phyloP scores from a whole-genome alignment of 2,888 invertebrate genomes.

The Terebella lapidaria region DNA sequence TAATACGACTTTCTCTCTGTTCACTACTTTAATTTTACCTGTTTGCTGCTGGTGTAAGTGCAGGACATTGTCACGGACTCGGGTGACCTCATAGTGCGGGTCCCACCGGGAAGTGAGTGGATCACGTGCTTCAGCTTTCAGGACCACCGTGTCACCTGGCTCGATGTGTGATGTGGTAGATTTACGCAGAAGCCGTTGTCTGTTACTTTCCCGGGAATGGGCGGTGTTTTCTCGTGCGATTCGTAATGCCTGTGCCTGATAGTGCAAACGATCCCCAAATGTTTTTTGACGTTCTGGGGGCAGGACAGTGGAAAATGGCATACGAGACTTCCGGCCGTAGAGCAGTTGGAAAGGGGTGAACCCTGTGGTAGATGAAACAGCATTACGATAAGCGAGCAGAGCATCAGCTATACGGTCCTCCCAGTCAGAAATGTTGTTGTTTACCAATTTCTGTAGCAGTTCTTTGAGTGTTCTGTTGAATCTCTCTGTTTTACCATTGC shows the following conservation, averaged over 20 bases:
- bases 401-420: not conserved
- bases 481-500: not conserved
- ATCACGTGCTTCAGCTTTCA: too few relatives aligned
- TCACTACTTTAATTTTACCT: not conserved
- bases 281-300: not conserved
- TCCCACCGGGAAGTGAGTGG: slow-evolving; percentile 6
- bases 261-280: not conserved
- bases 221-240: not conserved
- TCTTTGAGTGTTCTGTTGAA: not conserved
- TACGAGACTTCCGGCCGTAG: not conserved
- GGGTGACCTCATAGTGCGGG: slow-evolving; percentile 4
- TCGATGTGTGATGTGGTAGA: not conserved
- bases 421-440: not conserved
- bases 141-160: slow-evolving; percentile 5
- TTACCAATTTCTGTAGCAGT: too few relatives aligned
- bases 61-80: not conserved
- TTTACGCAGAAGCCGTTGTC: not conserved
- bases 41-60: slow-evolving; percentile 1
- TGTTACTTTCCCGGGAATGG: not conserved
- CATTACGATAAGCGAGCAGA: not conserved
- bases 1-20: not conserved
- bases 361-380: not conserved
- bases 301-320: not conserved
- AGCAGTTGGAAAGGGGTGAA: not conserved
- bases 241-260: not conserved